Percentiles rank a stretch among this genome's conserved stretches.
Evolutionary conservation across 2,888 invertebrate genomes (phyloP).

Genomic region (Apamea epomidion): DNA sequence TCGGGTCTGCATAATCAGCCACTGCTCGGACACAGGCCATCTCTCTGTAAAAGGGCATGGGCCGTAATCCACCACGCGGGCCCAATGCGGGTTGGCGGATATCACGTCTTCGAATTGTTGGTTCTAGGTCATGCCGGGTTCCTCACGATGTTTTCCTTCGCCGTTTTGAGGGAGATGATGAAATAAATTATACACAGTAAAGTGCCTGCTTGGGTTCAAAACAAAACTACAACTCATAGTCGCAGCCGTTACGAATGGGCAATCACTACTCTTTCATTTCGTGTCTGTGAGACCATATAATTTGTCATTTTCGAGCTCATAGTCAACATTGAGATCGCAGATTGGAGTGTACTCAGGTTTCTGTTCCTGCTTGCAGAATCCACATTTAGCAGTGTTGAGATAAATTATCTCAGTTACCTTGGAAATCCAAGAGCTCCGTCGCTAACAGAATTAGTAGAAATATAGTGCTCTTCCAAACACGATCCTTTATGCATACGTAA

Average conservation of each 20-base stretch:
- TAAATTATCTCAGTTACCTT: neutral
- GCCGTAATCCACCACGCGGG: neutral
- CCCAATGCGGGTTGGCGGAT: neutral
- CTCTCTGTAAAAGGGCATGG: neutral
- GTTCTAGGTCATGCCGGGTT: too few relatives aligned
- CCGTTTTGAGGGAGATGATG: too few relatives aligned
- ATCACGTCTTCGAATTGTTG: neutral
- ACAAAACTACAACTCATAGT: too few relatives aligned
- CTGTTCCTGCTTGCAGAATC: neutral
- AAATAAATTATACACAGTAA: too few relatives aligned
- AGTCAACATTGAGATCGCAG: neutral
- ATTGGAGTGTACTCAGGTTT: neutral
- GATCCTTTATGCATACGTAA: conserved; percentile 24
- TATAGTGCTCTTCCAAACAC: conserved; percentile 18
- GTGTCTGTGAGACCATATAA: neutral
- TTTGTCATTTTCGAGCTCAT: neutral
- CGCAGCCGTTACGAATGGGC: neutral
- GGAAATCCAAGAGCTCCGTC: neutral
- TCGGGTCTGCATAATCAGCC: neutral
- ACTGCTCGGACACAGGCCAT: neutral
- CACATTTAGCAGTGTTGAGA: neutral
- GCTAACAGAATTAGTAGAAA: conserved; percentile 11
- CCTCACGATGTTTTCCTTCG: too few relatives aligned
- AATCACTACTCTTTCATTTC: neutral
- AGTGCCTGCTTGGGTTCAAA: too few relatives aligned